These are phyloP conservation scores for Helogale parvula DNA, from an alignment of 2,113 vertebrate genomes.

Conservation along the genomic window DNA sequence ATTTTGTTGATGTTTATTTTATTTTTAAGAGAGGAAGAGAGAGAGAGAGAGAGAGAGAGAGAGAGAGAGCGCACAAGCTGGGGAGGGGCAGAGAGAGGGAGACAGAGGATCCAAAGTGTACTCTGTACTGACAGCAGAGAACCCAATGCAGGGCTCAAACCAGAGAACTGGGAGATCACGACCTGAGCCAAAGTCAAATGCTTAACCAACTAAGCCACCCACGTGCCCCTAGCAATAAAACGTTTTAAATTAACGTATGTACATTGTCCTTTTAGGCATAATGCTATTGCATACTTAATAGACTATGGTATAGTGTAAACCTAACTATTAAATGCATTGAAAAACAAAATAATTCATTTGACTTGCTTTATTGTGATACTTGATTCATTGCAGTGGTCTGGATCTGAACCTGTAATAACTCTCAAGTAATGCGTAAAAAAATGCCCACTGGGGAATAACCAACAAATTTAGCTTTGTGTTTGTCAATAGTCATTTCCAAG, in stretches of 20 bases:
- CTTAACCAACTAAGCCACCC: too few relatives aligned
- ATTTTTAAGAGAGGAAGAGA: too few relatives aligned
- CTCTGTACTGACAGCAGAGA: too few relatives aligned
- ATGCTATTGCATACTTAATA: neutral
- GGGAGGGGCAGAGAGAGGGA: too few relatives aligned
- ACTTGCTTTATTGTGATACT: neutral
- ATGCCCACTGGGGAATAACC: neutral
- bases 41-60: too few relatives aligned
- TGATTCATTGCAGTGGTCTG: neutral
- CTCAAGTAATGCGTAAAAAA: neutral
- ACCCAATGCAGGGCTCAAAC: too few relatives aligned
- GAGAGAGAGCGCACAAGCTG: too few relatives aligned
- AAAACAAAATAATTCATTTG: neutral
- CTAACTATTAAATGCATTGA: neutral
- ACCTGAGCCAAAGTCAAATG: too few relatives aligned
- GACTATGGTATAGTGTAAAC: neutral
- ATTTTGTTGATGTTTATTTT: too few relatives aligned
- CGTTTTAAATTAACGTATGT: neutral
- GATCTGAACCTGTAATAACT: neutral
- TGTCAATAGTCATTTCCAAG: neutral
- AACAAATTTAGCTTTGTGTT: neutral
- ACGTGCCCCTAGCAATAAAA: neutral
- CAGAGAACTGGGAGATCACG: too few relatives aligned
- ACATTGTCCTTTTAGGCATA: neutral
- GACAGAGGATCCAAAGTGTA: too few relatives aligned